Percentiles rank a stretch among this genome's conserved stretches.
Conservation (phyloP, 1,140 invertebrate genomes). For the Myzus persicae region DNA sequence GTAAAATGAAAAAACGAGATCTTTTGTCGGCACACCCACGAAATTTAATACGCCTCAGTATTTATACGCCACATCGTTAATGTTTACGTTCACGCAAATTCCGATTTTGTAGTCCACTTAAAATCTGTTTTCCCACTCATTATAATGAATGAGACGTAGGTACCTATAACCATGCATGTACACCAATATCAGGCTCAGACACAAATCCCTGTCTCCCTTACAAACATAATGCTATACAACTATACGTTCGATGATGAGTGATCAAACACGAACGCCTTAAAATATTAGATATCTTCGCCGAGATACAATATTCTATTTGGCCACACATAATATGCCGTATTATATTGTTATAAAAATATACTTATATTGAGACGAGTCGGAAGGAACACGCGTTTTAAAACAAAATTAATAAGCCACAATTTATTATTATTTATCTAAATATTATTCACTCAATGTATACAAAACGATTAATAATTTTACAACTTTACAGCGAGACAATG, state of each 20-base stretch:
- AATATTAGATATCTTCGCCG: neutral
- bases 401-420: neutral
- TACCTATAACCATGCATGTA: neutral
- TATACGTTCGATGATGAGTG: neutral
- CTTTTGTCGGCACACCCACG: slow-evolving; percentile 49
- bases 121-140: neutral
- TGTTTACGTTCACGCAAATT: slow-evolving; percentile 45
- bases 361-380: neutral
- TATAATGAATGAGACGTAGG: neutral
- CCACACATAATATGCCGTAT: neutral
- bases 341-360: neutral
- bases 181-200: neutral
- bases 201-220: neutral
- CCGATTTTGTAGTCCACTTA: slow-evolving; percentile 10
- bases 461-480: too few relatives aligned
- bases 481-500: neutral
- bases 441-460: neutral
- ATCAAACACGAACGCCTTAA: neutral
- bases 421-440: too few relatives aligned
- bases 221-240: neutral
- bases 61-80: neutral
- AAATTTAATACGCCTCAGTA: neutral
- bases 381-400: neutral
- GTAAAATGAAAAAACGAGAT: neutral
- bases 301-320: neutral